A percentile compares a stretch with the other conserved stretches of the same genome.
Conservation (phyloP, 2,888 invertebrate genomes). For the Caenorhabditis sulstoni region DNA sequence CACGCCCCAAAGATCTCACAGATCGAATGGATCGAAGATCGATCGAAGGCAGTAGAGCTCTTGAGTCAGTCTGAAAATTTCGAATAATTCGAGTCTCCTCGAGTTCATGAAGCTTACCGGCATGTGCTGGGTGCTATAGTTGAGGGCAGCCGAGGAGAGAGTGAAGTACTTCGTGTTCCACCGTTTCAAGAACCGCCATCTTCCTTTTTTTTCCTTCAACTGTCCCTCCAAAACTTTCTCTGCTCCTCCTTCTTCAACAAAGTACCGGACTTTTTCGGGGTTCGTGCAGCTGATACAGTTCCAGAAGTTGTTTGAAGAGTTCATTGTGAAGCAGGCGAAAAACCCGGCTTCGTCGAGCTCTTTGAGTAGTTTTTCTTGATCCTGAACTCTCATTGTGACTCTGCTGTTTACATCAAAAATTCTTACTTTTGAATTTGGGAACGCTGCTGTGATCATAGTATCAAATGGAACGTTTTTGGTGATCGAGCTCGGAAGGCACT, state of each 20-base stretch:
- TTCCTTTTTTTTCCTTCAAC: slow-evolving; percentile 92
- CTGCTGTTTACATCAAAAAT: not conserved
- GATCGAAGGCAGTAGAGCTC: slow-evolving; percentile 82
- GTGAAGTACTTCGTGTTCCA: slow-evolving; percentile 97
- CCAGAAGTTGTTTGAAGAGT: slow-evolving; percentile 85
- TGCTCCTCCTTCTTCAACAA: slow-evolving; percentile 62
- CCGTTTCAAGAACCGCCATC: slow-evolving; percentile 91
- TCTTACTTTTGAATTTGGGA: slow-evolving; percentile 87
- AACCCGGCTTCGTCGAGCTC: slow-evolving; percentile 91
- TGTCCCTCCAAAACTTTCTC: slow-evolving; percentile 84
- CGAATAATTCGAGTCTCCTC: not conserved
- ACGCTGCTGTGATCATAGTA: slow-evolving; percentile 93
- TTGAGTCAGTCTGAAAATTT: slow-evolving; percentile 55
- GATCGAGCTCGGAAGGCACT: slow-evolving; percentile 90
- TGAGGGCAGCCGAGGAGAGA: slow-evolving; percentile 91
- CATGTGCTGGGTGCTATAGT: slow-evolving; percentile 83
- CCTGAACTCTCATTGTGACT: no score
- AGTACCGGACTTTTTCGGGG: slow-evolving; percentile 58
- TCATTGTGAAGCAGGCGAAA: slow-evolving; percentile 93
- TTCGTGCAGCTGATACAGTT: slow-evolving; percentile 92
- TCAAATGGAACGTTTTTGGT: slow-evolving; percentile 86
- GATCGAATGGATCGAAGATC: slow-evolving; percentile 94
- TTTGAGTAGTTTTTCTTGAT: slow-evolving; percentile 90
- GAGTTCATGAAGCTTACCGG: slow-evolving; percentile 26
- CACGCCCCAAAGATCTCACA: slow-evolving; percentile 90